Evolutionary conservation across 2,113 vertebrate genomes (phyloP).

Genomic region (Pitta sordida): DNA sequence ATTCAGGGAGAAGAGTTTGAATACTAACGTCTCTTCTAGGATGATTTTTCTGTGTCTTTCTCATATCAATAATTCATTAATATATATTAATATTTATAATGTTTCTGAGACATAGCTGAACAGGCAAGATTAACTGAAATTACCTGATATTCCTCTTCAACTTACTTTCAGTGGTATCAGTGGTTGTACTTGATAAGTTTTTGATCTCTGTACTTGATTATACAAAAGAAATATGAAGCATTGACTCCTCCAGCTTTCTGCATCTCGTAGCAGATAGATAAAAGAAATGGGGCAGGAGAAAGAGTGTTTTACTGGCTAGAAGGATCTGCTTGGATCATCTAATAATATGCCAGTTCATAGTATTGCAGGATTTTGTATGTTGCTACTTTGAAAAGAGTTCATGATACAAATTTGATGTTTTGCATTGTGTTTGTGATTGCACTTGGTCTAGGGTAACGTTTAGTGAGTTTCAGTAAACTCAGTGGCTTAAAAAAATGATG

Average conservation of each 20-base stretch:
- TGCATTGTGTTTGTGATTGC: background rate
- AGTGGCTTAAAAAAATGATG: background rate
- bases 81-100: slow-evolving; percentile 10
- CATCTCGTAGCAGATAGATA: background rate
- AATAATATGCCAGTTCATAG: background rate
- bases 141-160: background rate
- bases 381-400: background rate
- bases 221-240: background rate
- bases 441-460: background rate
- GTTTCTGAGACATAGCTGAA: background rate
- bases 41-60: background rate
- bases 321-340: background rate
- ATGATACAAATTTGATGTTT: background rate
- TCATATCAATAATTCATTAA: slow-evolving; percentile 31
- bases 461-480: background rate
- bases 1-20: background rate
- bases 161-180: background rate
- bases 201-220: background rate
- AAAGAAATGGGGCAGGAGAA: background rate
- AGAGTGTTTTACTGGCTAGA: background rate
- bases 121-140: slow-evolving; percentile 11
- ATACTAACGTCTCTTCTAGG: background rate
- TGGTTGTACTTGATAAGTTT: background rate
- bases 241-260: background rate
- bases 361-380: background rate